Conservation (phyloP, 2,888 invertebrate genomes). For the Acleris laterana region DNA sequence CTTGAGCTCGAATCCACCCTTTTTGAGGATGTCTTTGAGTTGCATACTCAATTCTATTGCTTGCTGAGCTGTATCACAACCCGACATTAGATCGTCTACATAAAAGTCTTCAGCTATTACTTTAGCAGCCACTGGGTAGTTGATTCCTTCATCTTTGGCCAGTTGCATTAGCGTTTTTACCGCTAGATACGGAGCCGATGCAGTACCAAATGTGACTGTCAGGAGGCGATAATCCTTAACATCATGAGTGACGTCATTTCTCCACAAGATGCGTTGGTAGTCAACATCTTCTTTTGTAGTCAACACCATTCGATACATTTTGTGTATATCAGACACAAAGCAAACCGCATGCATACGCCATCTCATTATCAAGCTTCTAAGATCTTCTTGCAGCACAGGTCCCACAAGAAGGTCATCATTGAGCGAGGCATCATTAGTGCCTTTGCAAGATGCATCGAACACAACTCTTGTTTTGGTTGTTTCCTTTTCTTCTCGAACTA, state of each 20-base stretch:
- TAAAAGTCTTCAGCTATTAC: conserved; percentile 20
- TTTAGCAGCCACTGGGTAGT: conserved; percentile 10
- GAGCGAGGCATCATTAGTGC: conserved; percentile 36
- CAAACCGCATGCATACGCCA: conserved; percentile 30
- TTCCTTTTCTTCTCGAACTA: conserved; percentile 32
- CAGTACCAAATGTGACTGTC: conserved; percentile 19
- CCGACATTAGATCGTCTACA: conserved; percentile 32
- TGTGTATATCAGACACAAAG: no score
- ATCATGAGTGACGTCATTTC: conserved; percentile 6
- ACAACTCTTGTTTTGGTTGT: no score
- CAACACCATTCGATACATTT: no score
- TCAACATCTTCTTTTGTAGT: no score
- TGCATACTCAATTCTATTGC: not conserved
- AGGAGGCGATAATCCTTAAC: conserved; percentile 10
- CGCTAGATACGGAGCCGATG: conserved; percentile 34
- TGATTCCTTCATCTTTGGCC: conserved; percentile 21
- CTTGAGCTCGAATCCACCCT: conserved; percentile 9
- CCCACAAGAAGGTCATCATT: conserved; percentile 45
- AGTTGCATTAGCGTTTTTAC: conserved; percentile 21
- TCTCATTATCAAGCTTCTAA: conserved; percentile 45
- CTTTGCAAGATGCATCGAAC: conserved; percentile 37
- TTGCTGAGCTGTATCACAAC: conserved; percentile 13
- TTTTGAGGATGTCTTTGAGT: not conserved
- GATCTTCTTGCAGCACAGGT: conserved; percentile 43
- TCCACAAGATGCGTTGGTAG: conserved; percentile 21